Base-by-base conservation (phyloP, 2,797 vertebrate species). In the Sarcoramphus papa region DNA sequence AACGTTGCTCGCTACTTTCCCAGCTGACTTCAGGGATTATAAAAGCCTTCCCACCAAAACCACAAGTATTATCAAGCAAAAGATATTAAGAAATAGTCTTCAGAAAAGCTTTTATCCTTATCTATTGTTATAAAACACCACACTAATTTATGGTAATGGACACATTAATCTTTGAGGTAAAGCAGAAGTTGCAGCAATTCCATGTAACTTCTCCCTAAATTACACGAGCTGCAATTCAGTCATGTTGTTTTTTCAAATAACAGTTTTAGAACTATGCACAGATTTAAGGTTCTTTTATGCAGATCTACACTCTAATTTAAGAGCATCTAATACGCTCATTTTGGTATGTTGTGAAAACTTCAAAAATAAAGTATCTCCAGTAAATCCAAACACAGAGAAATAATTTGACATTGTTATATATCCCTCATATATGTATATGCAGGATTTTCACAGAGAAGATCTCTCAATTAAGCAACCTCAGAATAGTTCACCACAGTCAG, bases 21-120 rank as follows among this genome's bases (percentile, higher is more conserved):
- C 45, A 40, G 53, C 25, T 28, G 16, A 50, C 45, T 78, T 67
- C 53, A 77, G 79, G 17, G 27, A 35, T 65, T 95, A 88, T 28
- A 50, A 91, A 77, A 77, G 50, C 51, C 77, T 91, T 78, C 51
- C 72, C 60, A 95, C 80, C 45, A 90, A 93, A 94, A 57, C 83
- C 93, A 59, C 76, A 77, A 83, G 9, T 41, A 91, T 33, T 67
- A 81, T 77, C 85, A 95, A 91, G 65, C 35, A 59, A 93, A 97
- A 96, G 93, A 60, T 33, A 85, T 17, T 59, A 81, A 82, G 31
- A 67, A 90, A 69, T 35, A 51, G 80, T 18, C 75, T 97, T 95
- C 45, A 89, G 15, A 90, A 90, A 93, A 63, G n/a, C 77, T 53
- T 70, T 67, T 45, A 41, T 76, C 77, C 69, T 77, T 92, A 79